Conservation (phyloP, 2,797 vertebrate genomes). For the Zenarchopterus dispar region DNA sequence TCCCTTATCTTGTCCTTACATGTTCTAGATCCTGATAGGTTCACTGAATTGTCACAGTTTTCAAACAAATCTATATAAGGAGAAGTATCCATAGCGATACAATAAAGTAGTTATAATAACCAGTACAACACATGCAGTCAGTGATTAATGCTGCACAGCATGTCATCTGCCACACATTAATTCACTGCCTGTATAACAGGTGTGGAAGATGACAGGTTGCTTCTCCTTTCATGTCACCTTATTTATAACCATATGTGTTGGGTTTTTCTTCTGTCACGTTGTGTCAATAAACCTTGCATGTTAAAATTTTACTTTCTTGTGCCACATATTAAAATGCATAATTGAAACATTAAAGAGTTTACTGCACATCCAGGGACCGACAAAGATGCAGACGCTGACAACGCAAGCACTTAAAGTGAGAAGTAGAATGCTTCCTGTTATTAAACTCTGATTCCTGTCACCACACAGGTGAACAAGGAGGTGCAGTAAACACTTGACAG, state of each 20-base stretch:
- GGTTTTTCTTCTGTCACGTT: conserved; percentile 12
- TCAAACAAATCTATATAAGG: background rate
- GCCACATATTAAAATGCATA: background rate
- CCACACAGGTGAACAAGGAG: conserved; percentile 46
- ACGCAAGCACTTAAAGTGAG: conserved; percentile 19
- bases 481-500: conserved; percentile 46
- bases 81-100: background rate
- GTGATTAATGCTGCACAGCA: too few relatives aligned
- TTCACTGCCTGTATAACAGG: conserved; percentile 26
- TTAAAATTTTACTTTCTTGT: background rate
- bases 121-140: background rate
- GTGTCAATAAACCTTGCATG: background rate
- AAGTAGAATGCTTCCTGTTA: conserved; percentile 45
- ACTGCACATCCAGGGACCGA: conserved; percentile 1
- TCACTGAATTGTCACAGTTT: too few relatives aligned
- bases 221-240: conserved; percentile 1
- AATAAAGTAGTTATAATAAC: background rate
- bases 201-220: background rate
- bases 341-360: conserved; percentile 1
- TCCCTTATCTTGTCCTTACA: too few relatives aligned
- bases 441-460: conserved; percentile 50
- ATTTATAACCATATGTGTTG: conserved; percentile 7
- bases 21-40: too few relatives aligned
- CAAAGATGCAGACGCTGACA: conserved; percentile 9
- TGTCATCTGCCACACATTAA: conserved; percentile 28